Evolutionary conservation across 1,140 invertebrate genomes (phyloP), one percentile per base, ranked within the genome.

Genomic region (Dreissena polymorpha): DNA sequence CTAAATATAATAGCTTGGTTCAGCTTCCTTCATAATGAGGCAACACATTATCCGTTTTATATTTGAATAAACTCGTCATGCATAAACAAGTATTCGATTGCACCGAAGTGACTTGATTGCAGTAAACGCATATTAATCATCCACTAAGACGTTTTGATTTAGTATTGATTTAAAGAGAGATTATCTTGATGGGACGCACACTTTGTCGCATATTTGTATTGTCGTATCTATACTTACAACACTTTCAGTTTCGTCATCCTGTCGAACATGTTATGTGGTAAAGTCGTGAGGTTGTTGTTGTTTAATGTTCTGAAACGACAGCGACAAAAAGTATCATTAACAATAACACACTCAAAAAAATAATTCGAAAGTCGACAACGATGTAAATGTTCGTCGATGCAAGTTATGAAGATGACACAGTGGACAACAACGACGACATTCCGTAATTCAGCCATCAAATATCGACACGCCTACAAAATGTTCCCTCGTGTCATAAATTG

Each of bases 251-350:
- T 95, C 50, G 95, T 95, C 92, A 97, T 94, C 76, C 95, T 95
- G 69, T 95, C 95, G 89, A 98, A 96, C 88, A 97, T 95, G 91
- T 98, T 97, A 69, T 92, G 96, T 94, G 92, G 91, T 6, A 99
- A 93, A 69, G 96, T 96, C 29, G 97, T 98, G 85, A 99, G 93
- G 91, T 98, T 98, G 93, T 99, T 99, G 93, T 97, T 97, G 92
- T 98, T 98, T 72, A 99, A 90, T 5, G 97, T 98, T 88, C 97
- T 99, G 94, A 55, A 93, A 94, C 85, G 21, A 29, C 39, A 39
- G 39, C 39, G 39, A 39, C 39, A 8, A 23, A 76, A 51, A 63
- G 10, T 18, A 78, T 73, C 80, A 65, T 57, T 16, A n/a, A 2
- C 16, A 27, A 6, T 16, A 27, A 68, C 18, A 2, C 6, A 8